phyloP scores from a whole-genome alignment of 2,888 invertebrate species.

The Cephus runcator region DNA sequence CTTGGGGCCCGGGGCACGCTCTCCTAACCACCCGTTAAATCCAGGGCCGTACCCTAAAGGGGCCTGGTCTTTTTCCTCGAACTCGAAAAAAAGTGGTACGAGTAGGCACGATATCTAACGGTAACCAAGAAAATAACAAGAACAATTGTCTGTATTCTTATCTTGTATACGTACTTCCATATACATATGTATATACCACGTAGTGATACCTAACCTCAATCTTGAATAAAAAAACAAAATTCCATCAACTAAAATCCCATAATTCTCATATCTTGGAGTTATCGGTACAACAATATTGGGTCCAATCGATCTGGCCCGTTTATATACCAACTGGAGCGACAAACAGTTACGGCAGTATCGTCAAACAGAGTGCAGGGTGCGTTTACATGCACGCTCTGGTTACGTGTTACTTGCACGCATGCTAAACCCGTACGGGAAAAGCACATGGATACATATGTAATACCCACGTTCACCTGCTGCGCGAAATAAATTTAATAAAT shows the following conservation, averaged over 20 bases:
- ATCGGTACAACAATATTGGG: neutral
- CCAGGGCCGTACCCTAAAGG: neutral
- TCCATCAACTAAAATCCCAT: neutral
- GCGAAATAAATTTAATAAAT: neutral
- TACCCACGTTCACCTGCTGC: neutral
- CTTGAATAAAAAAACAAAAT: neutral
- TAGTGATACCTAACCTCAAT: neutral
- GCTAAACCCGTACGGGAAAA: neutral
- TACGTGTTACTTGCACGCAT: neutral
- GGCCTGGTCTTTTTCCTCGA: constrained; percentile 5
- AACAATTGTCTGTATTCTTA: neutral
- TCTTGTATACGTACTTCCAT: neutral
- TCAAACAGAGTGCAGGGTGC: neutral
- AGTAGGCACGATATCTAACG: neutral
- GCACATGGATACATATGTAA: neutral
- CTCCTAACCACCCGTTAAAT: constrained; percentile 7
- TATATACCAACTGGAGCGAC: neutral
- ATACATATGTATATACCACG: too few relatives aligned
- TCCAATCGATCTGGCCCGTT: neutral
- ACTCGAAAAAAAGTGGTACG: constrained; percentile 1
- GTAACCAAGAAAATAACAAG: neutral
- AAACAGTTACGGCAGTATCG: constrained; percentile 1
- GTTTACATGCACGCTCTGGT: neutral
- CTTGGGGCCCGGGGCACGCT: neutral
- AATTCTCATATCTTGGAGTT: neutral